A percentile compares a stretch with the other conserved stretches of the same genome.
Conservation (phyloP, 1,140 invertebrate genomes). For the Zelostemma sp. region DNA sequence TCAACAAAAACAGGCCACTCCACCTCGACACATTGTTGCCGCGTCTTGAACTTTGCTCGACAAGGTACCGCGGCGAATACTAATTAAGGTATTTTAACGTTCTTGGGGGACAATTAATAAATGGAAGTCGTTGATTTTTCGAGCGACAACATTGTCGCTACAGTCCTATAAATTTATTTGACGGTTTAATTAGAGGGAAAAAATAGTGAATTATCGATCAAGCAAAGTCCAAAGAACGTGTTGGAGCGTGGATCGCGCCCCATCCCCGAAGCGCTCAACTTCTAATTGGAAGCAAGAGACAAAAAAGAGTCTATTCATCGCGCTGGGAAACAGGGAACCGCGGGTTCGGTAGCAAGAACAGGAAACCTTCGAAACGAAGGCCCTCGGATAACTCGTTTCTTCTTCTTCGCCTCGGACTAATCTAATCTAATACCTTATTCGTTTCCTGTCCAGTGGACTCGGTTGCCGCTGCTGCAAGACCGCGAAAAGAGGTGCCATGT, state of each 20-base stretch:
- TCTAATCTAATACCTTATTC: constrained; percentile 6
- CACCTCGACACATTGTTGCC: no score
- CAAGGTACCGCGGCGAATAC: no score
- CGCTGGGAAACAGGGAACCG: not conserved
- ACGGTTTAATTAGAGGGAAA: constrained; percentile 22
- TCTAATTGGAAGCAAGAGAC: constrained; percentile 1
- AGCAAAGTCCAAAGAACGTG: constrained; percentile 15
- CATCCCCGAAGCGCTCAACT: not conserved
- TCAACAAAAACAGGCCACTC: no score
- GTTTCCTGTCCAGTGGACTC: not conserved
- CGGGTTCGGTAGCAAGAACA: not conserved
- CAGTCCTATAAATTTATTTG: constrained; percentile 21
- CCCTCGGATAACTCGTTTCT: not conserved
- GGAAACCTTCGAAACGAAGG: not conserved
- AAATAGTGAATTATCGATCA: not conserved
- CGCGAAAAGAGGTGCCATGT: not conserved
- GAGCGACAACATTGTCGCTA: constrained; percentile 4
- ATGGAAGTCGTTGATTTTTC: no score
- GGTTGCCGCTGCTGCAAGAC: constrained; percentile 6
- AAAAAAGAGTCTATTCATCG: not conserved
- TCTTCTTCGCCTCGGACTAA: constrained; percentile 1
- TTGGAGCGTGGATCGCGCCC: constrained; percentile 1
- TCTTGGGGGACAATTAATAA: no score
- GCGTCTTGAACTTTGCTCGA: no score
- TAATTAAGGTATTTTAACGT: no score